These are phyloP conservation scores for Hystrix brachyura DNA, from an alignment of 2,113 vertebrate genomes.

Conservation along the genomic window DNA sequence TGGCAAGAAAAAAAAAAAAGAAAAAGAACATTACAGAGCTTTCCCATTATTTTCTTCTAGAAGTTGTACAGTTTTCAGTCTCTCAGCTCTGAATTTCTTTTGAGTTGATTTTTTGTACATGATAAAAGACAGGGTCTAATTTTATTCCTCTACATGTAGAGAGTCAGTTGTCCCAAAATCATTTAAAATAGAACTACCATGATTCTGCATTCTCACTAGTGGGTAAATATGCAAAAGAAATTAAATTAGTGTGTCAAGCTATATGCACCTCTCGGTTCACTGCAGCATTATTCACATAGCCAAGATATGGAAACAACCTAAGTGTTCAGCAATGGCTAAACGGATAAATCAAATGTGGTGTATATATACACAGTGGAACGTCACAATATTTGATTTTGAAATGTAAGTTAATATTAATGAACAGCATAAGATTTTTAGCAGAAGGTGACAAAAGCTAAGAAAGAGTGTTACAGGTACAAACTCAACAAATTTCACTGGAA, in stretches of 20 bases:
- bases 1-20: too few relatives aligned
- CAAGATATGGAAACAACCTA: neutral
- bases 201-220: neutral
- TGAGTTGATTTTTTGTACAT: neutral
- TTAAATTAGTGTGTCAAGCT: neutral
- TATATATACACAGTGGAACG: neutral
- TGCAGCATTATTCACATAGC: neutral
- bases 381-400: neutral
- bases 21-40: neutral
- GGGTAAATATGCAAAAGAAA: neutral
- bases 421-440: slow-evolving; percentile 30
- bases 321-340: neutral
- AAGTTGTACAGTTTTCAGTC: neutral
- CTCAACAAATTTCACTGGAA: slow-evolving; percentile 20
- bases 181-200: neutral
- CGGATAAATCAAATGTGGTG: neutral
- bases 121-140: neutral
- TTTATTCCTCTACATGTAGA: neutral
- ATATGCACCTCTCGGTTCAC: neutral
- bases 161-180: neutral
- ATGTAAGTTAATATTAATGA: neutral
- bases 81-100: neutral
- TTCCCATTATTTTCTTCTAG: neutral
- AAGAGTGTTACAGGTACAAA: neutral
- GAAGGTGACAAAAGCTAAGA: slow-evolving; percentile 35